These are phyloP conservation scores for Ophion ellenae DNA, from an alignment of 2,888 invertebrate species.

Conservation along the genomic window DNA sequence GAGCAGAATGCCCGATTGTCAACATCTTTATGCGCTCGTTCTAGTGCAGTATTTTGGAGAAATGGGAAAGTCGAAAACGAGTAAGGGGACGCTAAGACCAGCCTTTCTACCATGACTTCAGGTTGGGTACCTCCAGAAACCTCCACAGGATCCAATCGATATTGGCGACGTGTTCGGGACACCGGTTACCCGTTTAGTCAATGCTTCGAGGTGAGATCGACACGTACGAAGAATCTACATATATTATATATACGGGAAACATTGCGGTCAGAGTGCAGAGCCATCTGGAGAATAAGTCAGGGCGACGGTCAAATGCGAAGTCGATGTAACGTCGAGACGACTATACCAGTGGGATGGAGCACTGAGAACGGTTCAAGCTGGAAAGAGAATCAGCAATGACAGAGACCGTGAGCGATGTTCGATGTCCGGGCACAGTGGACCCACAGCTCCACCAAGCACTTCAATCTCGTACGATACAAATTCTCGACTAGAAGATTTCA, in stretches of 20 bases:
- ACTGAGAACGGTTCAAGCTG: slow-evolving; percentile 28
- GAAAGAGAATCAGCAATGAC: slow-evolving; percentile 31
- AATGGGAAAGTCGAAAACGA: slow-evolving; percentile 2
- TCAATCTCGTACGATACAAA: slow-evolving; percentile 52
- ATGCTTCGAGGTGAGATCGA: slow-evolving; percentile 42
- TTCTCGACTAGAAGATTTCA: slow-evolving; percentile 1
- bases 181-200: slow-evolving; percentile 12
- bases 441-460: slow-evolving; percentile 43
- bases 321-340: slow-evolving; percentile 44
- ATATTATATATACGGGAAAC: slow-evolving; percentile 5
- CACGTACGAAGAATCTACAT: slow-evolving; percentile 31
- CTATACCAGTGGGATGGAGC: background rate
- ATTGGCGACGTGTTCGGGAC: slow-evolving; percentile 43
- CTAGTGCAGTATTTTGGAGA: slow-evolving; percentile 15
- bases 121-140: background rate
- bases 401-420: slow-evolving; percentile 19
- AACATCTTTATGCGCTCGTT: slow-evolving; percentile 52
- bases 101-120: background rate
- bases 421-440: slow-evolving; percentile 29
- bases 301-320: slow-evolving; percentile 58
- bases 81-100: background rate
- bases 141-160: slow-evolving; percentile 37
- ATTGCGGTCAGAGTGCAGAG: slow-evolving; percentile 42
- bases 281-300: slow-evolving; percentile 15
- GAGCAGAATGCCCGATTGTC: slow-evolving; percentile 46